Conservation (phyloP, 2,888 invertebrate genomes). For the Caenorhabditis sp. region DNA sequence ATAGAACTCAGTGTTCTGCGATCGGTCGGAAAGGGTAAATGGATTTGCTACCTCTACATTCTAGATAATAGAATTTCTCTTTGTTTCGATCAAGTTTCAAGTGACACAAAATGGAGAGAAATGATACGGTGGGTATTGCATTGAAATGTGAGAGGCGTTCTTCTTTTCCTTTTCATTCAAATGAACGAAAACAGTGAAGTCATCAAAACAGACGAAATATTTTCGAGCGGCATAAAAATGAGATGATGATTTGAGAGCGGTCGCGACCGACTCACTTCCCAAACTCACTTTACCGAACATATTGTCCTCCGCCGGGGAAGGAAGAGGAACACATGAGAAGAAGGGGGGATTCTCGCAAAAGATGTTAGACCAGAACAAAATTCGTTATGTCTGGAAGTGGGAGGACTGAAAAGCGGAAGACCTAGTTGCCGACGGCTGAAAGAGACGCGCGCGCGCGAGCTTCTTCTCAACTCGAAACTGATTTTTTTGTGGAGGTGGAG, state of each 20-base stretch:
- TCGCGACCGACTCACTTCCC: too few species aligned
- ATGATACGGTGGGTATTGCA: background rate
- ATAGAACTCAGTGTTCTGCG: conserved; percentile 34
- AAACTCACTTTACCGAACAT: too few species aligned
- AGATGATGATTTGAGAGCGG: conserved; percentile 7
- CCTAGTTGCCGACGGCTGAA: background rate
- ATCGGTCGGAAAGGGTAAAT: conserved; percentile 1
- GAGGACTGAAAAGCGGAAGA: background rate
- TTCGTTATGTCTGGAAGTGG: background rate
- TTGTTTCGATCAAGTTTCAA: too few species aligned
- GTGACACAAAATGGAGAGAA: background rate
- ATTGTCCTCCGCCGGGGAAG: too few species aligned
- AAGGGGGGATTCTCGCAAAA: background rate
- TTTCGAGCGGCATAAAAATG: conserved; percentile 20
- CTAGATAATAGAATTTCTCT: too few species aligned
- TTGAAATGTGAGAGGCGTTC: conserved; percentile 20
- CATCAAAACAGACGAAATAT: conserved; percentile 5
- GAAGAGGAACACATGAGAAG: too few species aligned
- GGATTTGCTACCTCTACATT: background rate
- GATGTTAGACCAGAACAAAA: background rate
- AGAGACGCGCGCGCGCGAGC: too few species aligned
- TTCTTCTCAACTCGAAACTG: too few species aligned
- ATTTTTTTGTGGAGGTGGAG: background rate
- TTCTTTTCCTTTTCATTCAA: background rate
- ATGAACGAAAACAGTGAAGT: conserved; percentile 14